Base-by-base conservation (phyloP, 2,113 vertebrate species). In the Pangasianodon hypophthalmus region DNA sequence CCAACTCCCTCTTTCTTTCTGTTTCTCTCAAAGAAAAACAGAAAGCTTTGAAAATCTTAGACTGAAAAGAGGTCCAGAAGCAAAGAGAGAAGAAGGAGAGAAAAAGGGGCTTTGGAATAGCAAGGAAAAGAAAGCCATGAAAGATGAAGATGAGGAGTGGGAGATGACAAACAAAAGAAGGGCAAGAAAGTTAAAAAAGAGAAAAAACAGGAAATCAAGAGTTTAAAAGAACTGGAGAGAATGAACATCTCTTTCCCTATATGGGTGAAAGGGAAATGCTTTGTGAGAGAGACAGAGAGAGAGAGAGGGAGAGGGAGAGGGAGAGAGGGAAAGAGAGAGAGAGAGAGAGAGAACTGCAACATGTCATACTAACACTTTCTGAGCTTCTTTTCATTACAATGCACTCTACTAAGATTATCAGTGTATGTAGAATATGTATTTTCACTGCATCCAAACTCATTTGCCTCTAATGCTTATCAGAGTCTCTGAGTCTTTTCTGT, bases 1-100 rank as follows among this genome's bases (percentile, higher is more conserved):
- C 87, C 89, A 91, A 85, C 83, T 54, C 87, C 29, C n/a, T 89
- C 73, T 56, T 14, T 77, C 60, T 80, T 11, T n/a, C 32, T 37
- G 13, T 69, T 58, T n/a, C 73, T 44, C 85, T 90, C 52, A 48
- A 88, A 64, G 87, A 10, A 46, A 64, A 77, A 52, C 48, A 6
- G 29, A 54, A 86, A 26, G 64, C 26, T 56, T 75, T 48, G 29
- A 41, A 85, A 89, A 60, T 32, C 7, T 56, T 1, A 62, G 69
- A 29, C 29, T 8, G 50, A 83, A 69, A 64, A 52, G 7, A 37
- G 4, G 14, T 69, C 26, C 41, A 77, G 37, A 56, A 21, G 3
- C 48, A 75, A 67, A 86, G 6, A 85, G 26, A 86, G 26, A 88
- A 62, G 14, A 32, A 6, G 48, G 37, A 24, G 67, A 75, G 32